Evolutionary conservation across 2,797 vertebrate genomes (phyloP).

Genomic region (Coregonus ussuriensis): DNA sequence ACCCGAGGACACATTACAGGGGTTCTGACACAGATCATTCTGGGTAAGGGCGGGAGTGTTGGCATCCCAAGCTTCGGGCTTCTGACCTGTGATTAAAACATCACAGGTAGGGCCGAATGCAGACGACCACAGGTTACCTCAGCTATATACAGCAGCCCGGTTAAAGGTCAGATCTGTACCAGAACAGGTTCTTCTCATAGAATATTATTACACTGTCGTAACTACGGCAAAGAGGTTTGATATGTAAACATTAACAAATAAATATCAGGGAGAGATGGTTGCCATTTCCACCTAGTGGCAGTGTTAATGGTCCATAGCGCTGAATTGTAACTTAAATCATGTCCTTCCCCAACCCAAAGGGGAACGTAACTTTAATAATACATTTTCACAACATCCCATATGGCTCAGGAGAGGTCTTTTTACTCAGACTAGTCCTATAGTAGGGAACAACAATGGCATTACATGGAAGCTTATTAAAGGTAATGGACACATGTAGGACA

Average conservation of each 20-base stretch:
- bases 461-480: constrained; percentile 26
- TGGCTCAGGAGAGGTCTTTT: constrained; percentile 18
- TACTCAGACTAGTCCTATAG: background rate
- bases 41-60: background rate
- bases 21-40: background rate
- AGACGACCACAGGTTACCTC: background rate
- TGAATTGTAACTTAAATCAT: background rate
- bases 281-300: constrained; percentile 25
- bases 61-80: background rate
- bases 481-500: constrained; percentile 19
- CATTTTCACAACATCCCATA: background rate
- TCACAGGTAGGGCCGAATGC: constrained; percentile 29
- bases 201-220: constrained; percentile 22
- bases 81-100: constrained; percentile 48
- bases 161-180: constrained; percentile 13
- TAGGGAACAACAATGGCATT: background rate
- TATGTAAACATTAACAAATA: constrained; percentile 49
- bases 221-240: constrained; percentile 43
- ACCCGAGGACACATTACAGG: background rate
- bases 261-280: constrained; percentile 40
- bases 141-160: constrained; percentile 19
- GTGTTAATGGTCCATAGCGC: constrained; percentile 8
- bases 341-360: constrained; percentile 2
- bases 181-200: constrained; percentile 3
- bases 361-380: background rate